Percentiles rank a stretch among this genome's conserved stretches.
phyloP scores from a whole-genome alignment of 2,113 vertebrate species.

The Zapornia atra region DNA sequence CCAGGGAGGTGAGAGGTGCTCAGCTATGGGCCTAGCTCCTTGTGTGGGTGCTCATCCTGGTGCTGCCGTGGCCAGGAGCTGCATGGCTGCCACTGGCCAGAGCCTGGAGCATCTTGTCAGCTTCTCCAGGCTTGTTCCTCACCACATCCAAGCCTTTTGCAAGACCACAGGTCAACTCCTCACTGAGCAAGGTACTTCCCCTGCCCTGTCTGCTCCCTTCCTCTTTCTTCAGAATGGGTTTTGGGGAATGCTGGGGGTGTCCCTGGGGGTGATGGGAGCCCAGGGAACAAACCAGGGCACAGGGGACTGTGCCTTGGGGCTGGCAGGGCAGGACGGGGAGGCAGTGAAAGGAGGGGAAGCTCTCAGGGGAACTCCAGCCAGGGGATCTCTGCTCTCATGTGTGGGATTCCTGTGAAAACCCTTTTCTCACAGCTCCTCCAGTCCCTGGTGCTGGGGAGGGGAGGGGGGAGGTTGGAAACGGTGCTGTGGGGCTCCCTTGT shows the following conservation, averaged over 20 bases:
- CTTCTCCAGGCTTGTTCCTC: not conserved
- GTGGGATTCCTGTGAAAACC: not conserved
- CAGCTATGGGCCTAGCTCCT: not conserved
- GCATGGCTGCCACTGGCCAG: accelerated
- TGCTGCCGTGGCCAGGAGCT: not conserved
- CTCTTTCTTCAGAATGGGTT: not conserved
- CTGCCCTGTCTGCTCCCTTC: not conserved
- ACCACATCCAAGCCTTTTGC: not conserved
- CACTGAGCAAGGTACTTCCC: not conserved
- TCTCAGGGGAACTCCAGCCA: not conserved
- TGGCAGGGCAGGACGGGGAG: not conserved
- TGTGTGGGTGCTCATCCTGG: accelerated
- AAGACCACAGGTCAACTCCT: not conserved
- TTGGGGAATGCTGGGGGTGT: not conserved
- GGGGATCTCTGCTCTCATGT: not conserved
- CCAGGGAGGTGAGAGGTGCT: not conserved
- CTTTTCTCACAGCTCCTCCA: not conserved
- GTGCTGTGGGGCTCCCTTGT: not conserved
- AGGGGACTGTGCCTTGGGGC: accelerated
- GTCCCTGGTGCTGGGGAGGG: not conserved
- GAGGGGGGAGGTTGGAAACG: too few species aligned
- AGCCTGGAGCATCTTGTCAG: not conserved
- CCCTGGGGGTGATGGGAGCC: accelerated
- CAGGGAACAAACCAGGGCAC: accelerated
- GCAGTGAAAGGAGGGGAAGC: not conserved